A percentile compares a stretch with the other conserved stretches of the same genome.
phyloP scores from a whole-genome alignment of 1,140 invertebrate genomes.

The Zaprionus tsacasi region DNA sequence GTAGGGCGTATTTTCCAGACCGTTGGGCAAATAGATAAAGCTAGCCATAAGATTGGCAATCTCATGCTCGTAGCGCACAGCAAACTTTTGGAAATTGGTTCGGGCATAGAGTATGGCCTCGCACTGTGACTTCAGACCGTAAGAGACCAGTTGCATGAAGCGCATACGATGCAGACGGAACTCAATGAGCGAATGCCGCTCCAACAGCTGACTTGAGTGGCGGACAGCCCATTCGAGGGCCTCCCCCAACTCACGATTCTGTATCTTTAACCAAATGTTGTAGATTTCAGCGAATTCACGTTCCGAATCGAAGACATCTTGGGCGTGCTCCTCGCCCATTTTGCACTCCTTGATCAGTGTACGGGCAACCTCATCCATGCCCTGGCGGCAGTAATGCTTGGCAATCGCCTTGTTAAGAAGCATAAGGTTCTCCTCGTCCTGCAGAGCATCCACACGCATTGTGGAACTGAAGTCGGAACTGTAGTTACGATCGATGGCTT shows the following conservation, averaged over 20 bases:
- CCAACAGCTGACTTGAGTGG: constrained; percentile 87
- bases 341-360: constrained; percentile 91
- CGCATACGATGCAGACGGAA: constrained; percentile 92
- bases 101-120: constrained; percentile 94
- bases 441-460: constrained; percentile 94
- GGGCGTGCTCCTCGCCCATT: constrained; percentile 88
- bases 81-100: constrained; percentile 93
- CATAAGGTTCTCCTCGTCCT: constrained; percentile 90
- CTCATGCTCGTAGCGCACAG: constrained; percentile 92
- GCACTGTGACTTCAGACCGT: constrained; percentile 69
- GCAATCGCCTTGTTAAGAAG: constrained; percentile 97
- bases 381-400: constrained; percentile 97
- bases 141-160: constrained; percentile 84
- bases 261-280: constrained; percentile 92
- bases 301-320: constrained; percentile 85
- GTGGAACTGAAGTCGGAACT: constrained; percentile 95
- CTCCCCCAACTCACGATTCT: constrained; percentile 90
- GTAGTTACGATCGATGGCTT: constrained; percentile 98
- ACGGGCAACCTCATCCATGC: constrained; percentile 95
- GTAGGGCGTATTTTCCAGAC: constrained; percentile 93
- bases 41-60: constrained; percentile 96
- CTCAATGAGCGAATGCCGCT: constrained; percentile 91
- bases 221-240: constrained; percentile 91
- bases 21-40: constrained; percentile 91
- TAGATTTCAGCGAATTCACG: constrained; percentile 94